These are phyloP conservation scores for Holothuria glaberrima DNA, from an alignment of 35 echinoderm and acorn worm genomes.

Conservation along the genomic window DNA sequence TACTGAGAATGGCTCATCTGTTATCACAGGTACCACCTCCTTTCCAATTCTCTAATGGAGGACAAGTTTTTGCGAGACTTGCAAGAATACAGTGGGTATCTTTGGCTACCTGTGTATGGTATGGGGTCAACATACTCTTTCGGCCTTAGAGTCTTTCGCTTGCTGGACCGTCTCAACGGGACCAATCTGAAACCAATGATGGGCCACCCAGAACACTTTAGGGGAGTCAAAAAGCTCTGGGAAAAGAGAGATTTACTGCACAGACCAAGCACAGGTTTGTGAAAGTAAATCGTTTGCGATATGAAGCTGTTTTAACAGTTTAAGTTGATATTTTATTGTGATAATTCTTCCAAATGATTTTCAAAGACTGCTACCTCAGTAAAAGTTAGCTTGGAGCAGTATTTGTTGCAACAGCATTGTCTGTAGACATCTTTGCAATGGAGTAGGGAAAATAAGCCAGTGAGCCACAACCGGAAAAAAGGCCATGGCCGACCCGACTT, in stretches of 20 bases:
- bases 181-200: slow-evolving; percentile 12
- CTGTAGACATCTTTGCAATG: too few species aligned
- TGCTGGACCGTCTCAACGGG: slow-evolving; percentile 29
- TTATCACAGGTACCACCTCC: slow-evolving; percentile 46
- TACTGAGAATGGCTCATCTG: background rate
- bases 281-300: background rate
- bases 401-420: too few species aligned
- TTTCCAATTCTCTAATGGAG: slow-evolving; percentile 19
- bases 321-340: too few species aligned
- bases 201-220: slow-evolving; percentile 44
- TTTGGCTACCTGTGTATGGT: slow-evolving; percentile 49
- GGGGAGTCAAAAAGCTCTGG: slow-evolving; percentile 21
- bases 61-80: slow-evolving; percentile 28
- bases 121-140: slow-evolving; percentile 56
- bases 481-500: too few species aligned
- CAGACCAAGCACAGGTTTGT: slow-evolving; percentile 52
- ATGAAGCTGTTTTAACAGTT: too few species aligned
- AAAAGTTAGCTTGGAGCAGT: too few species aligned
- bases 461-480: too few species aligned
- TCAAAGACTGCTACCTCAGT: too few species aligned
- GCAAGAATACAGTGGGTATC: slow-evolving; percentile 27
- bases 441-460: too few species aligned
- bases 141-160: slow-evolving; percentile 23
- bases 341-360: too few species aligned
- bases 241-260: slow-evolving; percentile 3